Base-by-base conservation (phyloP, 2,113 vertebrate species). In the Rhabdomys dilectus region DNA sequence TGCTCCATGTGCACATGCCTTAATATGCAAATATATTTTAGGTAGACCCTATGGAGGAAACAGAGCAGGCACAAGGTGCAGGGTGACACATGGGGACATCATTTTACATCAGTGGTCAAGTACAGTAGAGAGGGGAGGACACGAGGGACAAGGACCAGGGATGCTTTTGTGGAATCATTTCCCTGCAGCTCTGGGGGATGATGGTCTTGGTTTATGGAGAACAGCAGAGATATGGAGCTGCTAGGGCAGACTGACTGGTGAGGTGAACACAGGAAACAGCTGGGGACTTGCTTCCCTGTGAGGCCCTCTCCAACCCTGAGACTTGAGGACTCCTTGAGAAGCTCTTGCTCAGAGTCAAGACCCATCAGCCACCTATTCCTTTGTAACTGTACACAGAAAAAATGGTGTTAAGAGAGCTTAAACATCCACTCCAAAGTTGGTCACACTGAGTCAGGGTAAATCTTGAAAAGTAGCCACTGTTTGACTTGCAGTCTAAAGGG, bases 391-490 rank as follows among this genome's bases (percentile, higher is more conserved):
- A 3, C 7, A 34, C 62, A 17, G 39, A 68, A 36, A 45, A 45
- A 45, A 45, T 45, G 19, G 5, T 91, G 42, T 70, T 91, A 34
- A 8, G 72, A 72, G 73, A 91, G 13, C 31, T 13, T 58, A 70
- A 76, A 53, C 70, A 31, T 75, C 29, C 66, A 73, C 39, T 39
- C 31, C n/a, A 53, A 60, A 34, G 76, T 60, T 45, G 53, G 77
- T 66, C 51, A 88, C 88, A 76, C 5, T 58, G 77, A 75, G 75
- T 81, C 75, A 72, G 39, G n/a, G 75, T 34, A 81, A 91, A 70
- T 26, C 36, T 29, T 56, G 66, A 89, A 78, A 78, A 17, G 77
- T 62, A n/a, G 56, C 26, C 56, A 53, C 84, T 94, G 56, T 62
- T 51, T 72, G 85, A 76, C 64, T 31, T 58, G 34, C 24, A 85